phyloP scores from a whole-genome alignment of 2,113 vertebrate species.

The Sylvilagus bachmani region DNA sequence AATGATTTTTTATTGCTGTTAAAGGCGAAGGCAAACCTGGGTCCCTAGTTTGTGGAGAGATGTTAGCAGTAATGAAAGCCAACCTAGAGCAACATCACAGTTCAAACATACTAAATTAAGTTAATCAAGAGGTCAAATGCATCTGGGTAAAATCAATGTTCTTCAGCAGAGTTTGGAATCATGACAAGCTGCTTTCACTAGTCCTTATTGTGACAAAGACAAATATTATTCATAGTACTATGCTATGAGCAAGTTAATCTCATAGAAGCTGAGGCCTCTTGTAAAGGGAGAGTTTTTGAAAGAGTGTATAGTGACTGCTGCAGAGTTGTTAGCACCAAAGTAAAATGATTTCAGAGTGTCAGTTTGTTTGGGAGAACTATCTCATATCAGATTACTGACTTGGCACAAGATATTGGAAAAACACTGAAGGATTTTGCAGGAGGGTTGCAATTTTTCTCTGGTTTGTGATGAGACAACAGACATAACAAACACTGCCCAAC shows the following conservation, averaged over 20 bases:
- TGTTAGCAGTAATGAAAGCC: background rate
- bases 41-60: background rate
- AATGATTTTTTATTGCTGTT: background rate
- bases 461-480: no score
- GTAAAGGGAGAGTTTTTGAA: no score
- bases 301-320: no score
- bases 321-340: no score
- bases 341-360: no score
- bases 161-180: background rate
- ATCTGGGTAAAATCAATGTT: conserved; percentile 37
- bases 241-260: no score
- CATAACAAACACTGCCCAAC: no score
- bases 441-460: no score
- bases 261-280: no score
- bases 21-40: background rate
- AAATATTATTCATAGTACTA: background rate
- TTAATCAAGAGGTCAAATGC: background rate
- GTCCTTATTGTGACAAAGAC: background rate
- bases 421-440: no score
- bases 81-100: background rate
- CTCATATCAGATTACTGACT: background rate
- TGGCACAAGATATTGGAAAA: background rate
- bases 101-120: conserved; percentile 7
- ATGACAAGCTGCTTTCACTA: background rate
- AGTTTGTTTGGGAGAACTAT: background rate